Conservation (phyloP, 2,888 invertebrate genomes). For the Metopia argyrocephala region DNA sequence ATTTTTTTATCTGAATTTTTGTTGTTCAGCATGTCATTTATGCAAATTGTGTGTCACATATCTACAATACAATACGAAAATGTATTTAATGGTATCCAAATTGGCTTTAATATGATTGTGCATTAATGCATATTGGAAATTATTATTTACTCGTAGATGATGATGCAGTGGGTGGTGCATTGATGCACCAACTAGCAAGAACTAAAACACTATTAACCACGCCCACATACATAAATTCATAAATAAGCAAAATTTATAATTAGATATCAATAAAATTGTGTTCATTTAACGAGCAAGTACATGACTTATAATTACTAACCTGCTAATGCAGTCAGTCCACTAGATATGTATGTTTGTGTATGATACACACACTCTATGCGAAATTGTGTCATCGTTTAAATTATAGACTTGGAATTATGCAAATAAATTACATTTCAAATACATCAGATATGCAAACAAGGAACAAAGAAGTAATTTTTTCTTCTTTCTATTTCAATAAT, state of each 20-base stretch:
- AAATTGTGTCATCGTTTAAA: background rate
- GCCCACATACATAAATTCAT: conserved; percentile 5
- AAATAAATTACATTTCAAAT: background rate
- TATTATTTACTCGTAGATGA: conserved; percentile 1
- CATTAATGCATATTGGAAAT: conserved; percentile 47
- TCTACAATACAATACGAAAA: no score
- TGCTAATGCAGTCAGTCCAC: background rate
- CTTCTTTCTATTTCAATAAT: no score
- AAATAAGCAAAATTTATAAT: background rate
- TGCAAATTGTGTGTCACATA: conserved; percentile 49
- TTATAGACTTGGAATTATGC: background rate
- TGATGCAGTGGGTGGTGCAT: background rate
- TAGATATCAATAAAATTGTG: background rate
- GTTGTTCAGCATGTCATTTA: conserved; percentile 33
- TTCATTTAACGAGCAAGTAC: background rate
- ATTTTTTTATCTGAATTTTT: background rate
- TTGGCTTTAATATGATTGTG: conserved; percentile 49
- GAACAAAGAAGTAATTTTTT: background rate
- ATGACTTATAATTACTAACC: background rate
- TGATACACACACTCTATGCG: background rate
- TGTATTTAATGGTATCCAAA: conserved; percentile 38
- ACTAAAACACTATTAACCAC: background rate
- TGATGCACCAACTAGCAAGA: background rate
- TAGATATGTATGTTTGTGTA: no score
- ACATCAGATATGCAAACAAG: background rate